These are phyloP conservation scores for Pyrochroa serraticornis DNA, from an alignment of 2,888 invertebrate genomes.

Conservation along the genomic window DNA sequence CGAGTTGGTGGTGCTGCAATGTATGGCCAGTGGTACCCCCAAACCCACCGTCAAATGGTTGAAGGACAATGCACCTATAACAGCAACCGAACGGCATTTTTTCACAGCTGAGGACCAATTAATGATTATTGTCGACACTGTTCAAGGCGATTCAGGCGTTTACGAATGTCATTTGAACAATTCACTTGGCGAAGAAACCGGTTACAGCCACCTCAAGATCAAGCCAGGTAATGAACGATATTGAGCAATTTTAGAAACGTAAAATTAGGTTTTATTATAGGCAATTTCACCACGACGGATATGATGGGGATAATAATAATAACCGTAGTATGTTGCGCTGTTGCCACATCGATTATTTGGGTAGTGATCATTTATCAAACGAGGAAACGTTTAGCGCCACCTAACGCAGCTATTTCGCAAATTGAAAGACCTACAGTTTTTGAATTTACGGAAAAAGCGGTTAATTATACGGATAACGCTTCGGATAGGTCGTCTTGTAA, in stretches of 20 bases:
- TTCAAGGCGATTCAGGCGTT: slow-evolving; percentile 77
- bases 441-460: slow-evolving; percentile 41
- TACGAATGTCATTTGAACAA: slow-evolving; percentile 93
- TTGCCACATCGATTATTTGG: slow-evolving; percentile 91
- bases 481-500: slow-evolving; percentile 79
- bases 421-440: slow-evolving; percentile 43
- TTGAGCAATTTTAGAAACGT: not conserved
- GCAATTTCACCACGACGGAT: slow-evolving; percentile 70
- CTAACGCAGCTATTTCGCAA: slow-evolving; percentile 58
- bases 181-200: slow-evolving; percentile 77
- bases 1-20: slow-evolving; percentile 85
- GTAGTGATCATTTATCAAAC: slow-evolving; percentile 90
- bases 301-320: slow-evolving; percentile 88
- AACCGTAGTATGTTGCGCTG: slow-evolving; percentile 87
- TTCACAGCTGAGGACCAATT: slow-evolving; percentile 88
- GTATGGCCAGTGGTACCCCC: slow-evolving; percentile 85
- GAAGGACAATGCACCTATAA: slow-evolving; percentile 78
- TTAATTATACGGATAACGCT: slow-evolving; percentile 67
- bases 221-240: slow-evolving; percentile 61
- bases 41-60: slow-evolving; percentile 83
- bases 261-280: slow-evolving; percentile 36
- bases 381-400: slow-evolving; percentile 66
- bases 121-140: slow-evolving; percentile 83
- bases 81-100: slow-evolving; percentile 80
- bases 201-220: slow-evolving; percentile 73